Base-by-base conservation (phyloP, 1,140 invertebrate genomes). In the Centruroides sculpturatus region DNA sequence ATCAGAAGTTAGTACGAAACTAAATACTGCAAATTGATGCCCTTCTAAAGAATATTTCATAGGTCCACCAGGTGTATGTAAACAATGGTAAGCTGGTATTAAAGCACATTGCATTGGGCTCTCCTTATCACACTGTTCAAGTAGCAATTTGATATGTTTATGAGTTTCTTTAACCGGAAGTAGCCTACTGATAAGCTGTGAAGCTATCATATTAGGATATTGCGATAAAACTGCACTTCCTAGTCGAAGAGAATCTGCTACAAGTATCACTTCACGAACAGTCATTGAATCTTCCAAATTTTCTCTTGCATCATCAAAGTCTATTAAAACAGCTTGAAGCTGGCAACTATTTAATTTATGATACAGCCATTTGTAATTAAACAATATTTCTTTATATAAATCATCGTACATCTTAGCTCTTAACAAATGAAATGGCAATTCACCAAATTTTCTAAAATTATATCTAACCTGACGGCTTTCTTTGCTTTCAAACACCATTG, bases 281-380 rank as follows among this genome's bases (percentile, higher is more conserved):
- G 85, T 80, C 70, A 91, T 87, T 68, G 89, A 86, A 68, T 91
- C 84, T 6, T 87, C 85, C 46, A 92, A 85, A 71, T 92, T 83
- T 3, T 76, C 77, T 56, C 90, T 86, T 1, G 91, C 86, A 71
- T 98, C 95, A 77, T 98, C 94, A 72, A 95, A 98, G 73, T 99
- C 95, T 10, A 87, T 87, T 9, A 98, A 76, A 3, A 97, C 85
- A 0, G 91, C 84, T 78, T 95, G 94, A 3, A 99, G 77, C 1
- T 95, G 93, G 72, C 94, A 97, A 62, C 90, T 91, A 63, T 86
- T 87, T 2, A 98, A 76, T 74, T 98, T 98, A 0, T 92, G 92
- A 71, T 97, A 92, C 0, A 99, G 77, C 91, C 94, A 99, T 65
- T 93, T 84, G 71, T 98, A 99, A 74, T 97, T 97, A 74, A 98